phyloP scores from a whole-genome alignment of 2,888 invertebrate species.

The Cataglyphis albicans region DNA sequence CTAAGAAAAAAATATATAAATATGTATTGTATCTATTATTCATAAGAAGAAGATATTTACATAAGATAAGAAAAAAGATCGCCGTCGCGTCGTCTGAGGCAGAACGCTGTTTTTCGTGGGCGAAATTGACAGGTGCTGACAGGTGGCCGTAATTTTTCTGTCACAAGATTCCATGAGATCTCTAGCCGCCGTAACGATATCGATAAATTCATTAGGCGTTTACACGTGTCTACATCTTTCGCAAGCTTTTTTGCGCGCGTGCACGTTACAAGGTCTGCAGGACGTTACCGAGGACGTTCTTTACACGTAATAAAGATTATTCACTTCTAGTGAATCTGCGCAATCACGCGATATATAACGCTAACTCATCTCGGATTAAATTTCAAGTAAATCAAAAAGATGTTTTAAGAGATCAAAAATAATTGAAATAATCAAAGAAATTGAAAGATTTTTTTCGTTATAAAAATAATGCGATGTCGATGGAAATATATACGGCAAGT shows the following conservation, averaged over 20 bases:
- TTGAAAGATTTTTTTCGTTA: not conserved
- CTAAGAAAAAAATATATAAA: conserved; percentile 6
- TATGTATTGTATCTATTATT: conserved; percentile 13
- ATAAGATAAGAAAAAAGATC: conserved; percentile 12
- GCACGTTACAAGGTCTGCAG: conserved; percentile 18
- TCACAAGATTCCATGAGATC: conserved; percentile 13
- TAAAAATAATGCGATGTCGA: not conserved
- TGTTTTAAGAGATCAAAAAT: not conserved
- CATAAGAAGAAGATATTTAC: conserved; percentile 10
- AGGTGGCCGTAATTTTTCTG: conserved; percentile 25
- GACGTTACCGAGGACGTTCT: not conserved
- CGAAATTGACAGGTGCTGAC: conserved; percentile 27
- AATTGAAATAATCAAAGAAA: not conserved
- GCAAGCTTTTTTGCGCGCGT: conserved; percentile 4
- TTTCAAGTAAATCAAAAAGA: not conserved
- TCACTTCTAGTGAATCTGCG: not conserved
- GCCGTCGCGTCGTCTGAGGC: not conserved
- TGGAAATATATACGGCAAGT: not conserved
- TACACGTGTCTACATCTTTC: conserved; percentile 9
- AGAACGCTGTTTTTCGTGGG: not conserved
- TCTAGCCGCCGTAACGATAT: not conserved
- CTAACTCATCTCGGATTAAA: conserved; percentile 1
- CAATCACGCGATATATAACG: not conserved
- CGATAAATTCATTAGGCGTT: conserved; percentile 40
- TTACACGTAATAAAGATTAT: not conserved